Conservation (phyloP, 2,888 invertebrate species). For the Orthosia cruda region DNA sequence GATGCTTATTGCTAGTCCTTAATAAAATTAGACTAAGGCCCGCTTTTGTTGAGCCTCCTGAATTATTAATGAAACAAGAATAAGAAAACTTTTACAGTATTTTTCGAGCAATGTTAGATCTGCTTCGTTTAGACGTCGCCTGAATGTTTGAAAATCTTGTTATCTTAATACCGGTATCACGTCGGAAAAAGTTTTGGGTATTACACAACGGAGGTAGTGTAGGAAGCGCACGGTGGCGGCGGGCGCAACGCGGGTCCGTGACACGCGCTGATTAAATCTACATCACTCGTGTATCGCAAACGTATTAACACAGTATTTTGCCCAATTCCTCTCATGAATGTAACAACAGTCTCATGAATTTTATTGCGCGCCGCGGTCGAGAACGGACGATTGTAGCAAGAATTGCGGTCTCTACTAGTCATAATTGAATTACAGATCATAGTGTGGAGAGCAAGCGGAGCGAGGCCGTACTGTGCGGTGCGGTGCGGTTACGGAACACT, state of each 20-base stretch:
- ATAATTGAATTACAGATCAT: constrained; percentile 81
- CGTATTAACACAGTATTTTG: constrained; percentile 76
- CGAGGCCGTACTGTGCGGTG: constrained; percentile 24
- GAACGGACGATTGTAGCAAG: constrained; percentile 70
- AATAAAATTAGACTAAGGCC: constrained; percentile 59
- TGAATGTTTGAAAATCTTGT: constrained; percentile 64
- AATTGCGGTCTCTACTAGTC: constrained; percentile 72
- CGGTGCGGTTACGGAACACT: too few relatives aligned
- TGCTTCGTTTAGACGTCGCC: constrained; percentile 59
- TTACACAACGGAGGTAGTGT: constrained; percentile 34
- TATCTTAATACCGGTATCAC: constrained; percentile 63
- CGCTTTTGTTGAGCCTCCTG: constrained; percentile 57
- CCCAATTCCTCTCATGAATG: constrained; percentile 74
- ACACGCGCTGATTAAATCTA: constrained; percentile 71
- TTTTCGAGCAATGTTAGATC: constrained; percentile 59
- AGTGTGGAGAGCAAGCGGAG: constrained; percentile 44
- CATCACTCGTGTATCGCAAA: constrained; percentile 72
- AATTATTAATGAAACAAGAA: constrained; percentile 65
- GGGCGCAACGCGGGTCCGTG: constrained; percentile 57
- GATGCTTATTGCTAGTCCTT: constrained; percentile 49
- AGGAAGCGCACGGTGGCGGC: constrained; percentile 16
- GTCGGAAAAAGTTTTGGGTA: constrained; percentile 50
- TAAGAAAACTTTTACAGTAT: constrained; percentile 60
- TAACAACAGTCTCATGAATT: constrained; percentile 81
- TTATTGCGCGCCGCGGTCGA: constrained; percentile 74